These are phyloP conservation scores for Troides oblongomaculatus DNA, from an alignment of 2,888 invertebrate genomes.

Conservation along the genomic window DNA sequence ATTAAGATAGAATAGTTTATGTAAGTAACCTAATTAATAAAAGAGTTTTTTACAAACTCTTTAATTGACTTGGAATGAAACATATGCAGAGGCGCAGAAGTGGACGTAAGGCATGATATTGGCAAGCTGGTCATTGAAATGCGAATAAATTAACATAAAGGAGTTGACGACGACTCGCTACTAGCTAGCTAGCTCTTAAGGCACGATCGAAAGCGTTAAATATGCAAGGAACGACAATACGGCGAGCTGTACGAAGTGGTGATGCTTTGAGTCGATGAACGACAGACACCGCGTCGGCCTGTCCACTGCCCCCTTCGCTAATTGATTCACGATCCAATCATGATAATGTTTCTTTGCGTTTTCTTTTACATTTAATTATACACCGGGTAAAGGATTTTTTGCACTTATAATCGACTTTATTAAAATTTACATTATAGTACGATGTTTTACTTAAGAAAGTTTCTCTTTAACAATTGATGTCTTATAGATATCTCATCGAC, in stretches of 20 bases:
- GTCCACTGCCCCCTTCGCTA: constrained; percentile 18
- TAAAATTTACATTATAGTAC: not conserved
- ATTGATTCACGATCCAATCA: constrained; percentile 30
- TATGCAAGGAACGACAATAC: constrained; percentile 56
- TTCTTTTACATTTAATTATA: constrained; percentile 3
- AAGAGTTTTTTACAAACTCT: constrained; percentile 12
- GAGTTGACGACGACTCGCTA: constrained; percentile 49
- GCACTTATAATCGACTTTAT: not conserved
- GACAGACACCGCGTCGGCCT: constrained; percentile 29
- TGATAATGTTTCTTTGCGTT: constrained; percentile 6
- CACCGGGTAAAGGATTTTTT: not conserved
- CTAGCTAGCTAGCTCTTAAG: constrained; percentile 47
- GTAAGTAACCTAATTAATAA: not conserved
- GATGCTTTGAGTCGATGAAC: constrained; percentile 33
- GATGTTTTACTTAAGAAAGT: not conserved
- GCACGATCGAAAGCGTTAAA: constrained; percentile 59
- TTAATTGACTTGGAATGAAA: constrained; percentile 23
- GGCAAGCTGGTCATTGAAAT: constrained; percentile 66
- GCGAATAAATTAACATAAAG: constrained; percentile 73
- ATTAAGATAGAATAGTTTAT: not conserved
- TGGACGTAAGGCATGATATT: constrained; percentile 61
- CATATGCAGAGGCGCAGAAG: constrained; percentile 26
- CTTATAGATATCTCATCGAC: not conserved
- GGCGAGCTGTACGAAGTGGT: constrained; percentile 48
- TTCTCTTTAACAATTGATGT: not conserved